Conservation (phyloP, 2,888 invertebrate species). For the Eubasilissa splendida region DNA sequence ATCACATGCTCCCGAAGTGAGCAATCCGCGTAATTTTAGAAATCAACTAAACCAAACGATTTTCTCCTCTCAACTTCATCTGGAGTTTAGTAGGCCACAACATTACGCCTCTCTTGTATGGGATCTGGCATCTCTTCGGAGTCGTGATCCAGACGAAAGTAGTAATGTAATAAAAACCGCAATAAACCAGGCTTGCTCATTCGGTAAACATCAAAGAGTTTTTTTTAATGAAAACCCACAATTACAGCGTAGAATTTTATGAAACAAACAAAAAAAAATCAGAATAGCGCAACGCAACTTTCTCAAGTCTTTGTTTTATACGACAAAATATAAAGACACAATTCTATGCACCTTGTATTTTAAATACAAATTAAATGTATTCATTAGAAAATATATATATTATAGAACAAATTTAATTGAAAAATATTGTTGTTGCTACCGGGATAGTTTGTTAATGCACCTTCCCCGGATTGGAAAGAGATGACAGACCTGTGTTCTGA, state of each 20-base stretch:
- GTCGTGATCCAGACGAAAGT: background rate
- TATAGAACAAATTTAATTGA: too few species aligned
- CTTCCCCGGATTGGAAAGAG: too few species aligned
- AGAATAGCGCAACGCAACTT: background rate
- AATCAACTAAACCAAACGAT: background rate
- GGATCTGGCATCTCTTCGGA: background rate
- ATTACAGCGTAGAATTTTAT: slow-evolving; percentile 11
- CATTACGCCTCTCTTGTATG: background rate
- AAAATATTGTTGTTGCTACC: too few species aligned
- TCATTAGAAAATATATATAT: too few species aligned
- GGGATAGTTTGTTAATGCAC: too few species aligned
- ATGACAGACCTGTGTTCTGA: too few species aligned
- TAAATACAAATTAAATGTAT: too few species aligned
- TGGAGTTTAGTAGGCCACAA: background rate
- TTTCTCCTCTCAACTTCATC: background rate
- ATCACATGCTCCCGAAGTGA: slow-evolving; percentile 15
- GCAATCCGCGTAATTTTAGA: slow-evolving; percentile 1
- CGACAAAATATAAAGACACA: too few species aligned
- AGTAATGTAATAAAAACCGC: slow-evolving; percentile 22
- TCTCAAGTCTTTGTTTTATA: background rate
- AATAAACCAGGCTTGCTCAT: slow-evolving; percentile 25
- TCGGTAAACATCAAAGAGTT: slow-evolving; percentile 19
- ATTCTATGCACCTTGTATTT: too few species aligned
- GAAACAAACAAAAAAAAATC: slow-evolving; percentile 1
- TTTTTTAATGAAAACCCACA: slow-evolving; percentile 14